These are phyloP conservation scores for Chloroclystis v-ata DNA, from an alignment of 2,888 invertebrate species.

Conservation along the genomic window DNA sequence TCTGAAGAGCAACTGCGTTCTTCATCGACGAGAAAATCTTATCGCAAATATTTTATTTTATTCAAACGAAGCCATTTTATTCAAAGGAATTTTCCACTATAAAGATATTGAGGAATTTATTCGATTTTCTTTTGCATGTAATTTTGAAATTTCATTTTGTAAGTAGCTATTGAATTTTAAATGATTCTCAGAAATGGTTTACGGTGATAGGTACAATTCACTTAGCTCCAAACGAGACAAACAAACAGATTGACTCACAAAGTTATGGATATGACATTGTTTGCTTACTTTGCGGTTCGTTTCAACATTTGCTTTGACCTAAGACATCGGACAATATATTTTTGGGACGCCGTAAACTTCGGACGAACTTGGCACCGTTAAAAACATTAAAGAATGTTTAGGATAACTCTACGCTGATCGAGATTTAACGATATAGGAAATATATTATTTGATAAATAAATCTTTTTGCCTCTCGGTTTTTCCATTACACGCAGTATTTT, in stretches of 20 bases:
- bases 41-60: conserved; percentile 26
- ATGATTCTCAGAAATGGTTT: neutral
- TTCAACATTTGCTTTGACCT: conserved; percentile 10
- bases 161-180: neutral
- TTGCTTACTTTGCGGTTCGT: conserved; percentile 3
- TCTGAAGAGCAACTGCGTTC: neutral
- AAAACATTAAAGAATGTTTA: neutral
- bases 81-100: conserved; percentile 12
- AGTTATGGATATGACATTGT: conserved; percentile 2
- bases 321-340: conserved; percentile 4
- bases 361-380: neutral
- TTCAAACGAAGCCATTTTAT: conserved; percentile 5
- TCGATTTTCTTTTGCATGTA: neutral
- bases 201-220: too few relatives aligned
- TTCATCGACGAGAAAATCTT: conserved; percentile 26
- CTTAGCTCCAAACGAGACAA: conserved; percentile 3
- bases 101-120: neutral
- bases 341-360: neutral
- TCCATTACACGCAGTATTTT: too few relatives aligned
- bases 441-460: too few relatives aligned
- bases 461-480: too few relatives aligned
- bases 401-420: neutral
- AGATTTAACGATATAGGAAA: too few relatives aligned
- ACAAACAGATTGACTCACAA: conserved; percentile 2
- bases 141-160: neutral